Evolutionary conservation across 2,888 invertebrate species (phyloP).

Genomic region (Morpho achilles): DNA sequence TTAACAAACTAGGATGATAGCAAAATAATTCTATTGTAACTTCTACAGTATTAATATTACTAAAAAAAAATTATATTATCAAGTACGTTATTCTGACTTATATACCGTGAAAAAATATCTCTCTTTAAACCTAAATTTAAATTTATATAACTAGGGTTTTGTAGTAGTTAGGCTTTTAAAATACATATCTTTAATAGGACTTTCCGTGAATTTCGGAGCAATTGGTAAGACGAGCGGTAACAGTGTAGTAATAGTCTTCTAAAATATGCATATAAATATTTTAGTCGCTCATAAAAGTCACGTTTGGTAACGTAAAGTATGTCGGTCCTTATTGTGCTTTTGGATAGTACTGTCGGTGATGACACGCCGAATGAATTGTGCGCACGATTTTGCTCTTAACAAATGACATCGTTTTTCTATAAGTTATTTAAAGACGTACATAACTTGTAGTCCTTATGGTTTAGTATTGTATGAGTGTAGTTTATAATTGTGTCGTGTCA

Average conservation of each 20-base stretch:
- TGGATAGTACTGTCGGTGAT: constrained; percentile 42
- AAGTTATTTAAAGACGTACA: constrained; percentile 30
- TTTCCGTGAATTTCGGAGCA: neutral
- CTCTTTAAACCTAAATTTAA: too few species aligned
- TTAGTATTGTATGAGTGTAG: constrained; percentile 42
- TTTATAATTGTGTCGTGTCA: constrained; percentile 39
- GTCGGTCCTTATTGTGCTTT: constrained; percentile 28
- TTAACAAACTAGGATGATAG: too few species aligned
- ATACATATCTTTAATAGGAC: too few species aligned
- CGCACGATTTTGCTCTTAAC: constrained; percentile 34
- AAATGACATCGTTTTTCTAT: constrained; percentile 32
- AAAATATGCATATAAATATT: constrained; percentile 64
- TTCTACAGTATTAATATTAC: too few species aligned
- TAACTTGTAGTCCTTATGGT: constrained; percentile 42
- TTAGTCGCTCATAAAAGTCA: constrained; percentile 46
- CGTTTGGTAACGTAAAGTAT: constrained; percentile 40
- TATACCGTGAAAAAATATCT: too few species aligned
- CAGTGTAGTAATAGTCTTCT: constrained; percentile 50
- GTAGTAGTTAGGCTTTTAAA: too few species aligned
- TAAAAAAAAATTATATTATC: too few species aligned
- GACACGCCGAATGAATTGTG: constrained; percentile 53
- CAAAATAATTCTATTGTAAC: too few species aligned
- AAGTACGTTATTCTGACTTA: too few species aligned
- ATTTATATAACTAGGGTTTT: too few species aligned
- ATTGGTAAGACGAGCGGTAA: constrained; percentile 11